A percentile compares a stretch with the other conserved stretches of the same genome.
These are phyloP conservation scores for Sinocyclocheilus maitianheensis DNA, from an alignment of 2,113 vertebrate species.

Conservation along the genomic window DNA sequence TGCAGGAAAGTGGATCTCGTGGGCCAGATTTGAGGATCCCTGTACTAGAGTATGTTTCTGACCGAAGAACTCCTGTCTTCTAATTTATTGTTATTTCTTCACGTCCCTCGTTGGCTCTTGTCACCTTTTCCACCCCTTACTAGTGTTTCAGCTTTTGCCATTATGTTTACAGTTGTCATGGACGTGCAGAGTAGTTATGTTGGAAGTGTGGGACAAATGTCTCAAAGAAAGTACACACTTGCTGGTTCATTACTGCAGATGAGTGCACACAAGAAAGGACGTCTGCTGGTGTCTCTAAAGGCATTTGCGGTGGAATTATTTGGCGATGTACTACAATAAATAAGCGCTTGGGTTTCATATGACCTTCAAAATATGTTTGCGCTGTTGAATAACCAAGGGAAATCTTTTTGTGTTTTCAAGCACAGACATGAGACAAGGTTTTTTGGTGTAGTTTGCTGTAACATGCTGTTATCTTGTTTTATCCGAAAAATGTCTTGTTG, in stretches of 20 bases:
- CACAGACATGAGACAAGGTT: neutral
- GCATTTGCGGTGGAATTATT: too few relatives aligned
- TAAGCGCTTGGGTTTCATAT: too few relatives aligned
- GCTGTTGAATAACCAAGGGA: neutral
- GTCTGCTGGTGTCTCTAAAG: neutral
- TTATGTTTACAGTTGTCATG: conserved; percentile 22
- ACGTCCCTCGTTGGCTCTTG: neutral
- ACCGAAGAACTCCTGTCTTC: too few relatives aligned
- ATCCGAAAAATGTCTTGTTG: neutral
- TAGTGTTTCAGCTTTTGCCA: neutral
- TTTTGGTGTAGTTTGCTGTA: neutral
- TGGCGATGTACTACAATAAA: too few relatives aligned
- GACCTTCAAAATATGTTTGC: neutral
- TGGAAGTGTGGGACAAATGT: neutral
- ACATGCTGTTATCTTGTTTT: neutral
- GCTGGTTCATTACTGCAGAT: conserved; percentile 4
- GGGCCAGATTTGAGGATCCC: too few relatives aligned
- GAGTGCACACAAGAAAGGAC: neutral
- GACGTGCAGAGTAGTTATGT: neutral
- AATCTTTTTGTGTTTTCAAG: neutral
- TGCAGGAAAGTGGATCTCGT: too few relatives aligned
- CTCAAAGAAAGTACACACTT: conserved; percentile 15
- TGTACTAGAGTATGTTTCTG: neutral
- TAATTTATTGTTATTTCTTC: neutral
- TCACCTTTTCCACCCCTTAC: neutral